These are phyloP conservation scores for Meda fulgida DNA, from an alignment of 2,797 vertebrate genomes.

Conservation along the genomic window DNA sequence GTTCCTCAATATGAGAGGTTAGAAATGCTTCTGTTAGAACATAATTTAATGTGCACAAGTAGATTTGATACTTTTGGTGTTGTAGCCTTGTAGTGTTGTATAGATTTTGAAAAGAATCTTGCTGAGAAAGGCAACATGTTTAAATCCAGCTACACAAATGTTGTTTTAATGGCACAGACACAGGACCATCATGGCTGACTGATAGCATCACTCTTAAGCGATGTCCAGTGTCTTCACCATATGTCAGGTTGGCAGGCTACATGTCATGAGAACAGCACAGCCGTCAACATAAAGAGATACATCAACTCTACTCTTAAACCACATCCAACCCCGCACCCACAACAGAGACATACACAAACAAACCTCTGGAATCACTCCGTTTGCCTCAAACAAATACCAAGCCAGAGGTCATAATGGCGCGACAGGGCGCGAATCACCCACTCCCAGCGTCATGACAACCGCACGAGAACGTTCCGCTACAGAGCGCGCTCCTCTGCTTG, in stretches of 20 bases:
- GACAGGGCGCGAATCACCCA: constrained; percentile 45
- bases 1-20: neutral
- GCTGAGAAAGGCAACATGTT: neutral
- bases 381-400: constrained; percentile 50
- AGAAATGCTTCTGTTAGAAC: neutral
- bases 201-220: neutral
- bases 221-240: neutral
- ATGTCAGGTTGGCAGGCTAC: neutral
- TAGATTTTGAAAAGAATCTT: neutral
- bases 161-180: neutral
- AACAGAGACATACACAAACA: constrained; percentile 39
- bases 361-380: constrained; percentile 48
- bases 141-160: neutral
- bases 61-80: neutral
- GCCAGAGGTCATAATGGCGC: constrained; percentile 44
- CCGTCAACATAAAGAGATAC: neutral
- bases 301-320: neutral
- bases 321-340: constrained; percentile 27
- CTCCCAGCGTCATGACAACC: constrained; percentile 60
- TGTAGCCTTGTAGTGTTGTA: neutral
- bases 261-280: neutral
- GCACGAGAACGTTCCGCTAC: constrained; percentile 49
- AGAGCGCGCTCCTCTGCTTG: neutral
- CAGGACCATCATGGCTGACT: neutral
- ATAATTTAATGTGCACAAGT: neutral